These are phyloP conservation scores for Pseudanteris insignis DNA, from an alignment of 2,888 invertebrate genomes.

Conservation along the genomic window DNA sequence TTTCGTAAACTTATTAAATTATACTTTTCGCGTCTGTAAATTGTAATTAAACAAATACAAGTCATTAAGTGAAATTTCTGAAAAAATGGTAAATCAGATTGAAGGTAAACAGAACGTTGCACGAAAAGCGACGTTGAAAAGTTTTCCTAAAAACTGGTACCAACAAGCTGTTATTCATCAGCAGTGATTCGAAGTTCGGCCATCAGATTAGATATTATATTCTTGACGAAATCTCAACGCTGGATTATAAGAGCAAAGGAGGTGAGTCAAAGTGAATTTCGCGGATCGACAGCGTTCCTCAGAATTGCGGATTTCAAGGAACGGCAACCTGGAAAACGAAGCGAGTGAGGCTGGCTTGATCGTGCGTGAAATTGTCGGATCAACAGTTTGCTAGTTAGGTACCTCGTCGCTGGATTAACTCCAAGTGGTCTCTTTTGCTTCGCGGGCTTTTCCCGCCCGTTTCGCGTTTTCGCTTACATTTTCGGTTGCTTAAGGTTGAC, in stretches of 20 bases:
- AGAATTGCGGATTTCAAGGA: constrained; percentile 37
- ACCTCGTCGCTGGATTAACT: constrained; percentile 41
- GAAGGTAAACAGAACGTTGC: neutral
- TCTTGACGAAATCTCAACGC: constrained; percentile 25
- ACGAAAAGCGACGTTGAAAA: too few relatives aligned
- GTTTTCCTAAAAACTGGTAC: too few relatives aligned
- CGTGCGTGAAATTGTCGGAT: constrained; percentile 51
- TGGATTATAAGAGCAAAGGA: constrained; percentile 30
- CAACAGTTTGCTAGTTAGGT: constrained; percentile 52
- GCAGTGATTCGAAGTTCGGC: constrained; percentile 8
- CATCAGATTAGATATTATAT: constrained; percentile 2
- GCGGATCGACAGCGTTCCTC: constrained; percentile 29
- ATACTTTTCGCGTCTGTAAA: too few relatives aligned
- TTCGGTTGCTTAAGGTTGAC: constrained; percentile 13
- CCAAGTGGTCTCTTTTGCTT: constrained; percentile 25
- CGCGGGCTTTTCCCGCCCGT: constrained; percentile 6
- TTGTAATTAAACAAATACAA: too few relatives aligned
- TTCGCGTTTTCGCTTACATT: constrained; percentile 30
- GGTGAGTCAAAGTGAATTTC: constrained; percentile 27
- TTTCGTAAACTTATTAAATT: too few relatives aligned
- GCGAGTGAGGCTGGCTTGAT: constrained; percentile 46
- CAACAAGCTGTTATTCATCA: too few relatives aligned
- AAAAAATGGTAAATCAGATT: neutral
- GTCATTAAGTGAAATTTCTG: too few relatives aligned
- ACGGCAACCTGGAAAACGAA: constrained; percentile 33